Percentiles rank a stretch among this genome's conserved stretches.
Evolutionary conservation across 2,888 invertebrate species (phyloP).

Genomic region (Idaea aversata): DNA sequence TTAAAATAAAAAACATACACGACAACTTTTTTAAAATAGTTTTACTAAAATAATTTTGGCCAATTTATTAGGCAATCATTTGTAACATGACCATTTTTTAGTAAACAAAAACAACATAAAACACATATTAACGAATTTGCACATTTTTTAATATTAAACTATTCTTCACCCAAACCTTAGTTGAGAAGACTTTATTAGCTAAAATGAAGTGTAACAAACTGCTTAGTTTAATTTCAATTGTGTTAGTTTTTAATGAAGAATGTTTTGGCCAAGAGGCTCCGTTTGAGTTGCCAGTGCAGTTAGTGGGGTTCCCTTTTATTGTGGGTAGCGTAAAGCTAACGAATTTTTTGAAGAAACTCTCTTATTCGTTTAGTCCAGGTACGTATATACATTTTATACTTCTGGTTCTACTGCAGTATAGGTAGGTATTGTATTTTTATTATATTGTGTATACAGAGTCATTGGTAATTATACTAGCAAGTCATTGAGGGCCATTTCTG

Average conservation of each 20-base stretch:
- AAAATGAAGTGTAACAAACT: background rate
- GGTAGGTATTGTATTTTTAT: too few species aligned
- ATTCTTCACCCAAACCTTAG: background rate
- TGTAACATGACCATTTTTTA: too few species aligned
- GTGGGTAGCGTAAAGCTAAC: slow-evolving; percentile 88
- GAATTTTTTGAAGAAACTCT: slow-evolving; percentile 90
- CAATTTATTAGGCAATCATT: too few species aligned
- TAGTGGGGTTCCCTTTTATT: slow-evolving; percentile 91
- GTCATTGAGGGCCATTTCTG: too few species aligned
- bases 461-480: too few species aligned
- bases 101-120: too few species aligned
- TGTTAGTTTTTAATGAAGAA: slow-evolving; percentile 6
- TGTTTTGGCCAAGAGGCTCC: slow-evolving; percentile 62
- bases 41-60: too few species aligned
- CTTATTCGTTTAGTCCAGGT: slow-evolving; percentile 91
- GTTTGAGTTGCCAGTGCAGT: slow-evolving; percentile 90
- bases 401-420: background rate
- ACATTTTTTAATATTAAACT: too few species aligned
- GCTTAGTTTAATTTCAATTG: slow-evolving; percentile 1
- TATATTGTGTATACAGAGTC: too few species aligned
- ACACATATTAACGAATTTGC: too few species aligned
- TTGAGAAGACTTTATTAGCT: background rate
- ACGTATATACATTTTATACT: slow-evolving; percentile 47
- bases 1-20: background rate
- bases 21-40: background rate